Conservation (phyloP, 2,888 invertebrate genomes). For the Congeria kusceri region DNA sequence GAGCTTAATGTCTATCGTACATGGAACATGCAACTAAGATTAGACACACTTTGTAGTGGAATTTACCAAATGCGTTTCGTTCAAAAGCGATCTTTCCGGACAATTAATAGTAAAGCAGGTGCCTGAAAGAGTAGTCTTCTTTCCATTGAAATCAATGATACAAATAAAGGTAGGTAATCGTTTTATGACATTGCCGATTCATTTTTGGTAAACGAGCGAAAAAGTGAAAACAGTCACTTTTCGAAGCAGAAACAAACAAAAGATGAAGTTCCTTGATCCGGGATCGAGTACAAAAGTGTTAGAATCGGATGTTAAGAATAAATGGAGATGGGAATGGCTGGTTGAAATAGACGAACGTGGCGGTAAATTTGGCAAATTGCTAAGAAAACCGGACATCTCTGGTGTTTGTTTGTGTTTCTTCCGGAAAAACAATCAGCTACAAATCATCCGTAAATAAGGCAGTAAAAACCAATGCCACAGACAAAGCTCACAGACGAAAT, state of each 20-base stretch:
- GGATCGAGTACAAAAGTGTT: slow-evolving; percentile 14
- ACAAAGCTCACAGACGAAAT: slow-evolving; percentile 15
- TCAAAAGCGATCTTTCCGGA: too few relatives aligned
- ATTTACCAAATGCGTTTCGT: too few relatives aligned
- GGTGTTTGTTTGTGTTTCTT: slow-evolving; percentile 26
- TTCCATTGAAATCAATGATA: too few relatives aligned
- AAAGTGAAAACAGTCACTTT: too few relatives aligned
- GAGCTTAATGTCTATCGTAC: too few relatives aligned
- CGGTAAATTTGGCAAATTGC: slow-evolving; percentile 11
- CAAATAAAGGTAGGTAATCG: too few relatives aligned
- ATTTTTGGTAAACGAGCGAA: too few relatives aligned
- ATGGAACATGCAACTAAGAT: too few relatives aligned
- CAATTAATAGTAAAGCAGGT: too few relatives aligned
- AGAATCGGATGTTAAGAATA: slow-evolving; percentile 25
- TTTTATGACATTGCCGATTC: too few relatives aligned
- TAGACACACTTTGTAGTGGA: too few relatives aligned
- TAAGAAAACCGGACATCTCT: slow-evolving; percentile 19
- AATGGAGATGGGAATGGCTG: slow-evolving; percentile 43
- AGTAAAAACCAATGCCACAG: slow-evolving; percentile 15
- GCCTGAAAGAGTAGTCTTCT: too few relatives aligned
- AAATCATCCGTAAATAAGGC: slow-evolving; percentile 33
- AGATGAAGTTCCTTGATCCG: slow-evolving; percentile 24
- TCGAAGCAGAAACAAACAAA: background rate
- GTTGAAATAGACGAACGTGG: slow-evolving; percentile 12
- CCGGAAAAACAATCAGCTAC: slow-evolving; percentile 29